Base-by-base conservation (phyloP, 2,888 invertebrate genomes). In the Thera obeliscata region DNA sequence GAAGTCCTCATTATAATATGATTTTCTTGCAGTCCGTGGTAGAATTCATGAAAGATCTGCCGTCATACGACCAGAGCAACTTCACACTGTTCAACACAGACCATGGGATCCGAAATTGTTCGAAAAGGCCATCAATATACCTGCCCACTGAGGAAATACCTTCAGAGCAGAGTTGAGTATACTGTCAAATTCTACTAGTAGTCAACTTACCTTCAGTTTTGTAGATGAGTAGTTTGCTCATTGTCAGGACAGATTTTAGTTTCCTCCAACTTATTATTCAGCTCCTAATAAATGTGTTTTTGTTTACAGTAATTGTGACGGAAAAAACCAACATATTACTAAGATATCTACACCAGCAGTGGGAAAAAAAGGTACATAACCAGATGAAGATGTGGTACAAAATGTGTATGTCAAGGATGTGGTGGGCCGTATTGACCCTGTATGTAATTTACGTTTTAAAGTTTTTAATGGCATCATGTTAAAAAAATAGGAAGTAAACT, bases 301-400 rank as follows among this genome's bases (percentile, higher is more conserved):
- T 80, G 78, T 81, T 95, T 96, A 72, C 94, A 97, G 98, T 98
- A 79, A 99, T 99, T 84, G 98, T 98, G 55, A 98, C 98, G 84
- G 99, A 99, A 90, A 98, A 98, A 92, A 97, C 98, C 58, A 98
- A 98, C 85, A 98, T 99, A 81, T 94, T 99, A 68, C 91, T 99
- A 81, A 96, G 98, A 91, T 99, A 98, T 90, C 95, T 99, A 74
- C 98, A 98, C 81, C 98, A 98, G 82, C 98, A 98, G 89, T 98
- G 98, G 98, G 98, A 98, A 85, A 98, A 98, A 94, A 98, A 98
- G 95, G 96, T 96, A 66, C n/a, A 5, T 22, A 50, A n/a, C 43
- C 1, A 2, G 7, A 7, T 55, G 22, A 41, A 49, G 36, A 22
- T 36, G 6, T 46, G 43, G 5, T 43, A 22, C 12, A 12, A 43